A percentile compares a stretch with the other conserved stretches of the same genome.
These are phyloP conservation scores for Desoria tigrina DNA, from an alignment of 2,888 invertebrate genomes.

Conservation along the genomic window DNA sequence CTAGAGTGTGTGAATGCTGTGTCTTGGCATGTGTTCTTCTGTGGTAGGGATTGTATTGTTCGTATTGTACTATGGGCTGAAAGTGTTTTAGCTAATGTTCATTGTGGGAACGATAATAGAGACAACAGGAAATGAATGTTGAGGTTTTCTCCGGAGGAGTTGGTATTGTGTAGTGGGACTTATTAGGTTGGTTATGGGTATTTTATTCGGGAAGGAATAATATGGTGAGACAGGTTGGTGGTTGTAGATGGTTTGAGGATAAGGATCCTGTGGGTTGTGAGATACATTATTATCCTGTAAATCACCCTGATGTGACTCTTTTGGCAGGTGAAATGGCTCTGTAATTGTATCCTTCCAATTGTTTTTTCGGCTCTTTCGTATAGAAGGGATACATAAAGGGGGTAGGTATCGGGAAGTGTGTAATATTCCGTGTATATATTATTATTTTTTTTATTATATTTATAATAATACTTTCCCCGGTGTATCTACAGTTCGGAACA, in stretches of 20 bases:
- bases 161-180: background rate
- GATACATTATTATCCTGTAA: slow-evolving; percentile 27
- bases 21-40: too few relatives aligned
- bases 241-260: slow-evolving; percentile 1
- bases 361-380: background rate
- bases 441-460: too few relatives aligned
- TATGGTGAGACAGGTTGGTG: background rate
- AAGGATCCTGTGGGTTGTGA: background rate
- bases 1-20: too few relatives aligned
- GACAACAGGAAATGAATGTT: slow-evolving; percentile 16
- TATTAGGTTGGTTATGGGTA: background rate
- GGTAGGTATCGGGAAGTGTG: background rate
- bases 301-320: slow-evolving; percentile 21
- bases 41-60: too few relatives aligned
- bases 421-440: background rate
- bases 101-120: slow-evolving; percentile 32
- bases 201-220: background rate
- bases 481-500: too few relatives aligned
- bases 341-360: slow-evolving; percentile 20
- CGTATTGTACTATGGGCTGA: background rate
- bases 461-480: too few relatives aligned
- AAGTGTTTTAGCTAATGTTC: slow-evolving; percentile 25
- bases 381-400: background rate
- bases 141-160: background rate
- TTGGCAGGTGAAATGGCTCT: slow-evolving; percentile 29